phyloP scores from a whole-genome alignment of 1,140 invertebrate species.

The Hyphantria cunea region DNA sequence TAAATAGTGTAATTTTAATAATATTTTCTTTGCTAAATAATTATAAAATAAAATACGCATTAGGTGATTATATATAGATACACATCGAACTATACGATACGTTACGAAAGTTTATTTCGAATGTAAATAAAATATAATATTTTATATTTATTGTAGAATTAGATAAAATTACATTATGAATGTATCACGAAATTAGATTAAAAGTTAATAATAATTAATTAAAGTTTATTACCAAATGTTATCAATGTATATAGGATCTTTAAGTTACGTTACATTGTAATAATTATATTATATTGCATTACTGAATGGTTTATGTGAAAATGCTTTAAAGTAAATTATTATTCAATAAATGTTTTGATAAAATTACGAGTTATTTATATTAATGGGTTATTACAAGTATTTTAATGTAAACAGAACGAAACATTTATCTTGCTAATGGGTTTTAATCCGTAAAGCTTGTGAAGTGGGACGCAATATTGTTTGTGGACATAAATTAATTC shows the following conservation, averaged over 20 bases:
- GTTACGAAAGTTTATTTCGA: not conserved
- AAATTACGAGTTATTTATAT: not conserved
- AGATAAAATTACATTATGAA: slow-evolving; percentile 3
- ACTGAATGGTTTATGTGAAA: not conserved
- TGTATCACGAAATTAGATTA: not conserved
- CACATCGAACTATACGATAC: slow-evolving; percentile 30
- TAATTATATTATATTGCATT: not conserved
- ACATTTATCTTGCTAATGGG: too few species aligned
- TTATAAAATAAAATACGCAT: slow-evolving; percentile 19
- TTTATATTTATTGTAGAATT: slow-evolving; percentile 1
- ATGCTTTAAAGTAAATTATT: slow-evolving; percentile 2
- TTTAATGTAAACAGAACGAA: too few species aligned
- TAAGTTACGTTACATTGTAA: too few species aligned
- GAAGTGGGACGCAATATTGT: too few species aligned
- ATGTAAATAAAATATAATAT: slow-evolving; percentile 23
- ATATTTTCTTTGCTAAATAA: not conserved
- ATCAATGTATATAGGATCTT: not conserved
- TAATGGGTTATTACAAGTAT: too few species aligned
- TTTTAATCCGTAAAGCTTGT: too few species aligned
- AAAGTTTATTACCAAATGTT: not conserved
- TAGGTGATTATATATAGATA: slow-evolving; percentile 18
- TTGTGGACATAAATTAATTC: too few species aligned
- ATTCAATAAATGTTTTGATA: slow-evolving; percentile 9
- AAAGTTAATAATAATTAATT: not conserved
- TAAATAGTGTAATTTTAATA: slow-evolving; percentile 4